Conservation (phyloP, 2,888 invertebrate genomes). For the Thereva nobilitata region DNA sequence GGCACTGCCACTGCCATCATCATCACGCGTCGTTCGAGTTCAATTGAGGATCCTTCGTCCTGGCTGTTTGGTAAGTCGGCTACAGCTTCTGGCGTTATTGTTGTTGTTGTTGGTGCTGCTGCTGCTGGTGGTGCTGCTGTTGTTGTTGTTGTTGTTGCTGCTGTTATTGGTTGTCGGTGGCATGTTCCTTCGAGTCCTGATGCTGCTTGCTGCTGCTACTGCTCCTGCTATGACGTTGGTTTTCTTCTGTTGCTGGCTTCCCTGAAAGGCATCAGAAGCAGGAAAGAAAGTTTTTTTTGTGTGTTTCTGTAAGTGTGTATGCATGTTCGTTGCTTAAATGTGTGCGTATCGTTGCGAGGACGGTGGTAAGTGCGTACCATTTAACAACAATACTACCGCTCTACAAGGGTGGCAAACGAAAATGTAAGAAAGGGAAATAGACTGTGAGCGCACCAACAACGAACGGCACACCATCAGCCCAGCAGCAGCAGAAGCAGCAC, state of each 20-base stretch:
- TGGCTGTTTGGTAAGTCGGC: neutral
- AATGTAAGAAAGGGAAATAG: conserved; percentile 31
- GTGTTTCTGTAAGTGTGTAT: conserved; percentile 21
- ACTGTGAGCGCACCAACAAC: neutral
- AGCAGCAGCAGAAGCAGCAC: conserved; percentile 9
- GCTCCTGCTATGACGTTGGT: conserved; percentile 12
- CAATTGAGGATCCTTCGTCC: conserved; percentile 18
- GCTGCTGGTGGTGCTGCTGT: neutral
- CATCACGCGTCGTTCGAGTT: conserved; percentile 32
- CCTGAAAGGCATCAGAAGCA: conserved; percentile 17
- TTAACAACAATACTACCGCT: neutral
- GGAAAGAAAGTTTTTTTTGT: neutral
- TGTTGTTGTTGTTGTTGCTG: neutral
- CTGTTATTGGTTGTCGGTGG: conserved; percentile 12
- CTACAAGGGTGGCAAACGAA: neutral
- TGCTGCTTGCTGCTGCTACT: conserved; percentile 9
- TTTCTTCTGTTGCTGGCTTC: neutral
- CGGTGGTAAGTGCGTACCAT: conserved; percentile 24
- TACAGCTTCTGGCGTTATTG: neutral
- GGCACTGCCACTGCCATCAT: conserved; percentile 31
- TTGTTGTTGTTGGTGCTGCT: conserved; percentile 6
- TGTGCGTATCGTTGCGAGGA: neutral
- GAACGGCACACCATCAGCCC: no score
- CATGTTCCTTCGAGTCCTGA: neutral
- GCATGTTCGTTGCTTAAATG: no score